Conservation (phyloP, 1,140 invertebrate genomes). For the Brachystomella parvula region DNA sequence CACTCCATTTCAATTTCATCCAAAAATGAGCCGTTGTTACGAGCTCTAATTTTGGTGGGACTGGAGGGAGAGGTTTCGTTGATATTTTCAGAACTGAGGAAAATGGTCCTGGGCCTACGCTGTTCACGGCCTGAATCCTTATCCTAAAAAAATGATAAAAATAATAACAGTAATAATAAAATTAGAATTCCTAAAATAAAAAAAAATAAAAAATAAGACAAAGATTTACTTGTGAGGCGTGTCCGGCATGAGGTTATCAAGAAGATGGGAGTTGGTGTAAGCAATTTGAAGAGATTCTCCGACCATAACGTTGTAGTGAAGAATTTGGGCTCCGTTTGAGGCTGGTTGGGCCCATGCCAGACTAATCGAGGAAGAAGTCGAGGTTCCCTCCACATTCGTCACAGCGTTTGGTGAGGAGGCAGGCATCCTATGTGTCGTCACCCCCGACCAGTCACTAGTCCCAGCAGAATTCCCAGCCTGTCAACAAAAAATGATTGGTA, state of each 20-base stretch:
- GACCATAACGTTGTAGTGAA: conserved; percentile 65
- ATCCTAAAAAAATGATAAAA: conserved; percentile 48
- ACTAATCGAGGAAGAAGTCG: conserved; percentile 57
- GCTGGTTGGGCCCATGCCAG: conserved; percentile 64
- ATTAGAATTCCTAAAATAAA: not conserved
- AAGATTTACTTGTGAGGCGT: conserved; percentile 50
- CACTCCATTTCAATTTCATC: conserved; percentile 74
- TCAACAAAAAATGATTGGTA: not conserved
- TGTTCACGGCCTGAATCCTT: conserved; percentile 70
- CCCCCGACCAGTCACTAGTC: conserved; percentile 58
- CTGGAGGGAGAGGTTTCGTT: conserved; percentile 66
- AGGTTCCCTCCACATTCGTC: conserved; percentile 50
- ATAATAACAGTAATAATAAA: conserved; percentile 19
- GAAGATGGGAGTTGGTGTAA: conserved; percentile 31
- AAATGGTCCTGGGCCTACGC: conserved; percentile 53
- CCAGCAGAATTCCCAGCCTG: conserved; percentile 70
- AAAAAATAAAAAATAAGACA: not conserved
- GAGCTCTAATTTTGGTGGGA: conserved; percentile 64
- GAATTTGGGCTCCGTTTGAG: conserved; percentile 61
- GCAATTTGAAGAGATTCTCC: conserved; percentile 39
- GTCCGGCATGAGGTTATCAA: conserved; percentile 50
- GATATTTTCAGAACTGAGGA: conserved; percentile 59
- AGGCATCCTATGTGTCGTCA: conserved; percentile 55
- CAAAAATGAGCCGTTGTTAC: conserved; percentile 63
- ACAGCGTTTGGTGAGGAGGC: conserved; percentile 65